phyloP scores from a whole-genome alignment of 2,113 vertebrate genomes.

The Ptyas mucosa region DNA sequence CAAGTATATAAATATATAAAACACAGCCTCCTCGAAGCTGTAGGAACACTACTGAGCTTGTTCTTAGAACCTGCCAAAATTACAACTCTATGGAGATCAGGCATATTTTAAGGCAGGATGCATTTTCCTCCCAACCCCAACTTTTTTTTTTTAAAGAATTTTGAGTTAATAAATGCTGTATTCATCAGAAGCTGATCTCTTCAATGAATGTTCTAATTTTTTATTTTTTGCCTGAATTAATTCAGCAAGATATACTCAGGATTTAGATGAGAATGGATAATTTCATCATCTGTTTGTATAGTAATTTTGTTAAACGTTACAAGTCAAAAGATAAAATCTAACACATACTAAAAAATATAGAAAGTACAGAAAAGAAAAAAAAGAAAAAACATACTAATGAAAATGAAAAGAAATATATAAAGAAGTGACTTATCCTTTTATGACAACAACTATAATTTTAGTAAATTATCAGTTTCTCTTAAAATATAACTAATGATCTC shows the following conservation, averaged over 20 bases:
- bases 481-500: background rate
- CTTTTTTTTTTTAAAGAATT: background rate
- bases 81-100: slow-evolving; percentile 48
- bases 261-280: background rate
- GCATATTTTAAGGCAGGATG: slow-evolving; percentile 50
- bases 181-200: slow-evolving; percentile 60
- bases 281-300: background rate
- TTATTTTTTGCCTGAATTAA: background rate
- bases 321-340: background rate
- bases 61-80: slow-evolving; percentile 55
- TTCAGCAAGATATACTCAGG: background rate
- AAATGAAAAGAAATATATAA: background rate
- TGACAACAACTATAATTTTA: background rate
- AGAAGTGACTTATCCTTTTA: background rate
- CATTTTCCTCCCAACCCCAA: background rate
- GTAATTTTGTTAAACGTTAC: background rate
- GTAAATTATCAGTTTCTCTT: background rate
- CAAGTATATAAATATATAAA: slow-evolving; percentile 54
- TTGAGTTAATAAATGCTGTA: slow-evolving; percentile 59
- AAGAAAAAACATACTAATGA: background rate
- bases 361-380: background rate
- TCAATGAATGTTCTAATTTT: slow-evolving; percentile 48
- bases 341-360: background rate
- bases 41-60: slow-evolving; percentile 69
- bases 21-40: slow-evolving; percentile 63